Evolutionary conservation across 1,140 invertebrate genomes (phyloP), one percentile per base, ranked within the genome.

Genomic region (Heliconius hermathena): DNA sequence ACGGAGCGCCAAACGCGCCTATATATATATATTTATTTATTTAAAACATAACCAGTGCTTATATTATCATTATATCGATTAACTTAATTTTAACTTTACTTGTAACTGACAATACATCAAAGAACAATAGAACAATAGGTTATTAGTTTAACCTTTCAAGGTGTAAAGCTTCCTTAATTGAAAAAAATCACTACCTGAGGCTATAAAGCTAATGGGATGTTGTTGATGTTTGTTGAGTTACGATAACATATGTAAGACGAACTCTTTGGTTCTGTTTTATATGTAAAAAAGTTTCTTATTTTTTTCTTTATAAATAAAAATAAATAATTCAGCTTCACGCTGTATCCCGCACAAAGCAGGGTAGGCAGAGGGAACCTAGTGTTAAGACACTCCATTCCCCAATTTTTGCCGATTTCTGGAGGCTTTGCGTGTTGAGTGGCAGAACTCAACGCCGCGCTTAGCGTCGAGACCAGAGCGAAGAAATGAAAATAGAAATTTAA

Each of bases 141-240:
- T 26, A 74, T 73, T 73, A 52, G 41, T 41, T 22, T 46, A 49
- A 66, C 26, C 20, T 66, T 29, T 66, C 8, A 66, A 66, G 26
- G 60, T 29, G 22, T 29, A 60, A 57, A 26, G 57, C 22, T 26
- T 66, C 26, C 3, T 16, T 66, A 66, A 66, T 66, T 66, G 60
- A 29, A 66, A 66, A 60, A 66, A 66, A 66, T 66, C 8, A 66
- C 60, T 66, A 66, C 60, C 60, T 66, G 60, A 8, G 22, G 60
- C 60, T 26, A 29, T 26, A 66, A 29, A 66, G 60, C 22, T 5
- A 29, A 66, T 13, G 22, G 60, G 60, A 29, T 66, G 8, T 26
- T 26, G n/a, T 29, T 26, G 60, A 57, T 29, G 26, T 29, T 26
- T 66, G 60, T 66, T 13, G 22, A 66, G 60, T 66, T 11, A 66